Evolutionary conservation across 2,888 invertebrate genomes (phyloP), one percentile per base, ranked within the genome.

Genomic region (Crematogaster levior): DNA sequence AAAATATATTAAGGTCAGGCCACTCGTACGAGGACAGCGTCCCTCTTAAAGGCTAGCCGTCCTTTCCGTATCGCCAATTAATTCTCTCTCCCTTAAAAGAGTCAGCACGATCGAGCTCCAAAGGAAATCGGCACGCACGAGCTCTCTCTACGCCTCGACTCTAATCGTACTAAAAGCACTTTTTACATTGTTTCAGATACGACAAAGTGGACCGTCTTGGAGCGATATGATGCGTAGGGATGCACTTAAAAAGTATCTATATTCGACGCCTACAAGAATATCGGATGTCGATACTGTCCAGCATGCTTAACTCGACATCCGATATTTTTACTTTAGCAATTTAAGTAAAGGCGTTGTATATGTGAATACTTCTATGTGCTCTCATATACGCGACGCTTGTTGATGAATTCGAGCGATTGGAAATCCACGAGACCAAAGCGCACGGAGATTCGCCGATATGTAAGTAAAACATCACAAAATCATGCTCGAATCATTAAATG

Each of bases 1-100:
- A 89, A 89, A 89, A 89, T 89, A 89, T 89, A 86, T 88, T 75
- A 87, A 89, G 87, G 86, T 84, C 85, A 84, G 88, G 80, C 84
- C 82, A 87, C 82, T 87, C 86, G 84, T 82, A 85, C 80, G 81
- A 74, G 82, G 79, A 63, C 82, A 83, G 72, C 43, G 68, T 63
- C 63, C 84, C 56, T 81, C 56, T 72, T 84, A 82, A 84, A 85
- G 60, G 65, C 56, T 74, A 80, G 60, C 60, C 53, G 70, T 72
- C 61, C 68, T 79, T 63, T 66, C 4, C 60, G 56, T 24, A 56
- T 79, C 56, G 66, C 34, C 56, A 43, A 43, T 77, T 43, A 30
- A 68, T 43, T 68, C 6, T 79, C 18, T 34, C 18, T 43, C n/a
- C 12, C 21, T 51, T 46, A 6, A 60, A 70, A 74, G 53, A 66